Base-by-base conservation (phyloP, 64 coral and sea anemone genomes). In the Trachythela sp. region DNA sequence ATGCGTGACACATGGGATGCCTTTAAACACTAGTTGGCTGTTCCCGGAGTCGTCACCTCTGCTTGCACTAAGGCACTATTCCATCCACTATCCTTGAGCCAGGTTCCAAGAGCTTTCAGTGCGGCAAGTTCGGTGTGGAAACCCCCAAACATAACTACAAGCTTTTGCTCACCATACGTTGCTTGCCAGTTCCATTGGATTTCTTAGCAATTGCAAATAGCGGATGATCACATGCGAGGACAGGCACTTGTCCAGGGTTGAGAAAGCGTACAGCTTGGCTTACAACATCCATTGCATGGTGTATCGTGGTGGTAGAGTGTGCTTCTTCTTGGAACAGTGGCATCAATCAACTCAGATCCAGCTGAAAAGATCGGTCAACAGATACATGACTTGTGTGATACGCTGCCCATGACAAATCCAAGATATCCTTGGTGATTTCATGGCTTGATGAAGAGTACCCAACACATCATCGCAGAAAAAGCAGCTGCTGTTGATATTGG, bases 381-480 rank as follows among this genome's bases (percentile, higher is more conserved):
- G 48, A 49, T 49, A 49, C 48, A 49, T 49, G 48, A 49, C 48
- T 49, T 49, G 48, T 14, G 14, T 49, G 14, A 49, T 49, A 49
- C 7, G 48, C 48, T 49, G 48, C 13, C 9, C 9, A 52, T 52
- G 2, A 10, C 49, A 52, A 52, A 52, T 52, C 49, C 49, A 52
- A 52, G 49, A 52, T 52, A 20, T 52, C 9, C 49, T 10, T 52
- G 9, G 49, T 52, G 1, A 52, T 52, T 4, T 52, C 49, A 15
- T 52, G 13, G 64, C 92, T 93, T 85, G 32, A 86, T 87, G 92
- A 35, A 93, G 85, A 9, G 60, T 77, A 59, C 60, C 84, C 10
- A 58, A 88, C 3, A 77, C 39, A 67, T 70, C 41, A 0, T 45
- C 87, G 30, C 92, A 93, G 34, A 93, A 86, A 85, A 83, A 93